Base-by-base conservation (phyloP, 1,140 invertebrate genomes). In the Theocolax elegans region DNA sequence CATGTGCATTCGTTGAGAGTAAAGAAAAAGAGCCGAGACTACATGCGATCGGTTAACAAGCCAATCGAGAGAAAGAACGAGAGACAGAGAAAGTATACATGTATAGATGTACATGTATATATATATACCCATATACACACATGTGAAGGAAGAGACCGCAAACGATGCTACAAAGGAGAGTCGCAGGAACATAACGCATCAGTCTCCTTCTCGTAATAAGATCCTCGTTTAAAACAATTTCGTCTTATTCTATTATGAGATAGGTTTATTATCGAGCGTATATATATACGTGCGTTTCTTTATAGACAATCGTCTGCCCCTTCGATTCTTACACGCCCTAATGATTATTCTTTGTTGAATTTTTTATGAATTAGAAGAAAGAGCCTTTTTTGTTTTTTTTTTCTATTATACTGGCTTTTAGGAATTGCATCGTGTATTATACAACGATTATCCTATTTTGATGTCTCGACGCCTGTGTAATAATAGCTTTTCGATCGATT, bases 1-100 rank as follows among this genome's bases (percentile, higher is more conserved):
- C 3, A 17, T 17, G 42, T 44, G 42, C 42, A 44, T 23, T 49
- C 21, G n/a, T 23, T n/a, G 46, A 19, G 46, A 9, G 31, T 6
- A 35, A 35, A 35, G 31, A 35, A 35, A 35, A 10, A 35, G 10
- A 23, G 8, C 4, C 35, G 35, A n/a, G 25, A 21, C 35, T 19
- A 2, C n/a, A n/a, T 72, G 59, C 77, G 77, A 81, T 80, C 74
- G 65, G 67, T 78, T 79, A 80, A 81, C 77, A 72, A 79, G 79
- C 54, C 71, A 76, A 79, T 76, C 75, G 75, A 75, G 76, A 73
- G 35, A 67, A 75, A 64, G 59, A 67, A 67, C 7, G 23, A 27
- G 23, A 6, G 23, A 38, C 13, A 31, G 9, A 31, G 27, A 31
- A 10, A 19, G 15, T 10, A n/a, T 31, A n/a, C n/a, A n/a, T n/a